Conservation (phyloP, 2,888 invertebrate genomes). For the Ditula angustiorana region DNA sequence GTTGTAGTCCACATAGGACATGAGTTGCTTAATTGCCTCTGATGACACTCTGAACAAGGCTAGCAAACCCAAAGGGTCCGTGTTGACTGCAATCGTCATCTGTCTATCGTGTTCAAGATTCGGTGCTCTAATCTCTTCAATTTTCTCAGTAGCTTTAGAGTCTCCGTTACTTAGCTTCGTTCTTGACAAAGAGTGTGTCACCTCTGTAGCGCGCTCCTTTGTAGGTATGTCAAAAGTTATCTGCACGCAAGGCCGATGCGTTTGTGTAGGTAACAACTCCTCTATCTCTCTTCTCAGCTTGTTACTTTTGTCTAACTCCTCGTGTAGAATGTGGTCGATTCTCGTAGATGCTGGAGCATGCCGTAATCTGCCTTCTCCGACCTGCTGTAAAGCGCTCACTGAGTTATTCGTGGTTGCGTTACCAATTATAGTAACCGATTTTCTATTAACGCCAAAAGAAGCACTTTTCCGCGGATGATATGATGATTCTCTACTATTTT, state of each 20-base stretch:
- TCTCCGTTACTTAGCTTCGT: conserved; percentile 35
- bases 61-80: conserved; percentile 69
- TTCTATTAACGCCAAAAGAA: not conserved
- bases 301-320: conserved; percentile 60
- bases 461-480: not conserved
- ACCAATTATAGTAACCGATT: not conserved
- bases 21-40: conserved; percentile 61
- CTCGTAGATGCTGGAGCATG: not conserved
- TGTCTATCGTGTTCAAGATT: conserved; percentile 33
- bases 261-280: conserved; percentile 50
- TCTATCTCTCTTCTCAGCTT: conserved; percentile 59
- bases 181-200: conserved; percentile 57
- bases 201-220: conserved; percentile 64
- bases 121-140: conserved; percentile 45
- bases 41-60: conserved; percentile 65
- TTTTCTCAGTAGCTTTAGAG: conserved; percentile 26
- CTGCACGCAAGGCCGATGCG: conserved; percentile 50
- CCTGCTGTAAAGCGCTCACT: not conserved
- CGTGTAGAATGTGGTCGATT: conserved; percentile 37
- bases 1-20: conserved; percentile 63
- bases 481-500: not conserved
- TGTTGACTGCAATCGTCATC: conserved; percentile 72
- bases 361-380: conserved; percentile 44
- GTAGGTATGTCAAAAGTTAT: conserved; percentile 64
- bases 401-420: conserved; percentile 14